A percentile compares a stretch with the other conserved stretches of the same genome.
phyloP scores from a whole-genome alignment of 2,888 invertebrate species.

The Lacanobia wlatinum region DNA sequence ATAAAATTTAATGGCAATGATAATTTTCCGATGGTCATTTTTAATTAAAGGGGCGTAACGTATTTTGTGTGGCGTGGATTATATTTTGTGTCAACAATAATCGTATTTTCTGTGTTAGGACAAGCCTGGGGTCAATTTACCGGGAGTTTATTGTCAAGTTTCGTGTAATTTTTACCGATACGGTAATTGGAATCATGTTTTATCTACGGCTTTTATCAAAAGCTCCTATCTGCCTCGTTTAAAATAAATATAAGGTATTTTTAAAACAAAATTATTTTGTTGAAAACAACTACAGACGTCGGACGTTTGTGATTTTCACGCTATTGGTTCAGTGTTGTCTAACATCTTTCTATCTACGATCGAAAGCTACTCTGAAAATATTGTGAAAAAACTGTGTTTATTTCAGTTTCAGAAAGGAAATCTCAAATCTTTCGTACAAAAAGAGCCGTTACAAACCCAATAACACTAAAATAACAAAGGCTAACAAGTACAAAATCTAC shows the following conservation, averaged over 20 bases:
- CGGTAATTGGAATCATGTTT: slow-evolving; percentile 25
- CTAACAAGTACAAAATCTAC: slow-evolving; percentile 34
- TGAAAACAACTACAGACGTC: background rate
- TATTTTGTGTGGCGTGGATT: slow-evolving; percentile 36
- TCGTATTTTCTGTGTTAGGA: slow-evolving; percentile 50
- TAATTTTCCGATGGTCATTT: slow-evolving; percentile 51
- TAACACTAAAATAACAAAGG: slow-evolving; percentile 43
- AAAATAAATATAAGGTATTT: background rate
- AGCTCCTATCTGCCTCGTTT: background rate
- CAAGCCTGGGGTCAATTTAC: slow-evolving; percentile 23
- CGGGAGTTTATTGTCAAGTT: slow-evolving; percentile 13
- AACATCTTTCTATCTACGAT: too few species aligned
- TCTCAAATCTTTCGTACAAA: background rate
- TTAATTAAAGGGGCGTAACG: slow-evolving; percentile 49
- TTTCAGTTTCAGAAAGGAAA: background rate
- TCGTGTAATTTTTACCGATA: slow-evolving; percentile 25
- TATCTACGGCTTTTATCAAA: background rate
- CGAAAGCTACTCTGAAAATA: too few species aligned
- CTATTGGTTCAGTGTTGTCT: background rate
- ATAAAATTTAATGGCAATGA: slow-evolving; percentile 50
- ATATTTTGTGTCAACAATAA: slow-evolving; percentile 49
- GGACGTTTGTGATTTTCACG: background rate
- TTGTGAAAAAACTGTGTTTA: too few species aligned
- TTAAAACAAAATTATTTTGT: background rate
- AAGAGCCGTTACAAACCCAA: slow-evolving; percentile 2